A percentile compares a stretch with the other conserved stretches of the same genome.
phyloP scores from a whole-genome alignment of 1,140 invertebrate species.

The Camponotus floridanus region DNA sequence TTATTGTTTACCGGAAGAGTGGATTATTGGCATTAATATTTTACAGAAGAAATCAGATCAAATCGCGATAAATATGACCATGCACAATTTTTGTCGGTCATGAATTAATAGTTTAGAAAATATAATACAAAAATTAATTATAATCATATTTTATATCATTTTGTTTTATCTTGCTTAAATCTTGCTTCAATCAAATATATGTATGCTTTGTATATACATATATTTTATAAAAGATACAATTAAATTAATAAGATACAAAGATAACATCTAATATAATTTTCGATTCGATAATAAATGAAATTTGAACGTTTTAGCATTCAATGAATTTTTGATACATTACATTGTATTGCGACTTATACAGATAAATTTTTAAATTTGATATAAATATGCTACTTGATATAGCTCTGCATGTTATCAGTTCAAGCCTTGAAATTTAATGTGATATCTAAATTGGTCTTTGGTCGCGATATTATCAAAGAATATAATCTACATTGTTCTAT shows the following conservation, averaged over 20 bases:
- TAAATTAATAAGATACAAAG: neutral
- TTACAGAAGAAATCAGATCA: neutral
- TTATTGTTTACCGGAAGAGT: neutral
- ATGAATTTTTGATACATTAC: neutral
- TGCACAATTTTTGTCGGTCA: neutral
- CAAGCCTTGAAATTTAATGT: neutral
- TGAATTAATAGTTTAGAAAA: neutral
- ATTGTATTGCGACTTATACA: neutral
- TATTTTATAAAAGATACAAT: conserved; percentile 14
- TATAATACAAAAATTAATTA: neutral
- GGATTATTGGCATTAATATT: neutral
- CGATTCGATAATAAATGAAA: neutral
- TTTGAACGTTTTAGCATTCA: conserved; percentile 13
- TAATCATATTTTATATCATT: neutral
- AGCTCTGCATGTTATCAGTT: neutral
- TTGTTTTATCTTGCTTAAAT: conserved; percentile 12
- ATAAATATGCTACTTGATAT: neutral
- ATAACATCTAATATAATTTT: neutral
- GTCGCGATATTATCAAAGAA: neutral
- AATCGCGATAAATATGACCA: too few species aligned
- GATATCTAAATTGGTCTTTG: conserved; percentile 8
- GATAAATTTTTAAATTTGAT: neutral
- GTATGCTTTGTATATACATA: neutral
- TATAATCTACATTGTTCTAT: neutral
- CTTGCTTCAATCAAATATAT: neutral